A percentile compares a stretch with the other conserved stretches of the same genome.
Conservation (phyloP, 2,797 vertebrate genomes). For the Anniella stebbinsi region DNA sequence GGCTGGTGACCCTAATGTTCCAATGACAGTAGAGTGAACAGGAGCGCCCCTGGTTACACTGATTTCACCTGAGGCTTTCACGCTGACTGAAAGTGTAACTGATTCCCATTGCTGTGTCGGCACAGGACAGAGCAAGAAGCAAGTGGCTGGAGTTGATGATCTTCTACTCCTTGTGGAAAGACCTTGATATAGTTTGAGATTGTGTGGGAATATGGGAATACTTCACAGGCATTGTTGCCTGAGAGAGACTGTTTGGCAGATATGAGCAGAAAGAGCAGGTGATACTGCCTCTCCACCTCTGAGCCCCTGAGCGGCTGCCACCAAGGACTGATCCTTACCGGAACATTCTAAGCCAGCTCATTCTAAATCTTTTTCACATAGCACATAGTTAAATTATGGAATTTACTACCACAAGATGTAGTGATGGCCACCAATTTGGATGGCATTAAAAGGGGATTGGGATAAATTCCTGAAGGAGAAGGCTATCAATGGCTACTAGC, state of each 20-base stretch:
- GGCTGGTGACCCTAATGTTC: neutral
- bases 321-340: too few relatives aligned
- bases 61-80: neutral
- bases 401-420: too few relatives aligned
- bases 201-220: constrained; percentile 18
- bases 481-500: too few relatives aligned
- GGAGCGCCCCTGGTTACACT: neutral
- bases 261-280: too few relatives aligned
- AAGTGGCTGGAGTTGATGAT: neutral
- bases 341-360: too few relatives aligned
- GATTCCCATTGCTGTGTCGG: neutral
- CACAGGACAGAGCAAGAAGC: neutral
- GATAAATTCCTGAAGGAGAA: too few relatives aligned
- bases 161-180: neutral
- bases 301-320: too few relatives aligned
- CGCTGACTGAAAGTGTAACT: neutral
- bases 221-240: neutral
- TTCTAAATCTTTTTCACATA: too few relatives aligned
- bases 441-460: too few relatives aligned
- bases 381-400: too few relatives aligned
- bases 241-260: neutral
- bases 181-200: neutral
- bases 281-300: too few relatives aligned
- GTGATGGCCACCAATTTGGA: too few relatives aligned
- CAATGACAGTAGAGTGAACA: neutral